Percentiles rank a stretch among this genome's conserved stretches.
These are phyloP conservation scores for Euthynnus affinis DNA, from an alignment of 2,797 vertebrate genomes.

Conservation along the genomic window DNA sequence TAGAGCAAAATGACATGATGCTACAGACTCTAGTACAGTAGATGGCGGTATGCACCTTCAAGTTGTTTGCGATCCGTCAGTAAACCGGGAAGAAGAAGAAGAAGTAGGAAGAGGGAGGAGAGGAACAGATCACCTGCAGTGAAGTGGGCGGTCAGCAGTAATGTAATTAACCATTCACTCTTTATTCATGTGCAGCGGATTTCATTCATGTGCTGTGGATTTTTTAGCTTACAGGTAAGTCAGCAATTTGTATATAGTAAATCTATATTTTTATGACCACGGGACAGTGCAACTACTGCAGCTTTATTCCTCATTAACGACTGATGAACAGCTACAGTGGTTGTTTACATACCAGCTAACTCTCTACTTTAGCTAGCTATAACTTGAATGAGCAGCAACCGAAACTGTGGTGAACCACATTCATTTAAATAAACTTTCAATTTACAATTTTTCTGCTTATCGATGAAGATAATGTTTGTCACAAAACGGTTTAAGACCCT, in stretches of 20 bases:
- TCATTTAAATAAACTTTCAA: not conserved
- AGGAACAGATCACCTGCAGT: slow-evolving; percentile 8
- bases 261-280: not conserved
- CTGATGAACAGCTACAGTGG: not conserved
- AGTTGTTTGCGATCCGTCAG: too few species aligned
- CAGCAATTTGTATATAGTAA: not conserved
- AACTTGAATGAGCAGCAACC: slow-evolving; percentile 10
- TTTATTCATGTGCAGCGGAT: not conserved
- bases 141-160: not conserved
- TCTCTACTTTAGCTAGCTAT: slow-evolving; percentile 32
- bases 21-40: too few species aligned
- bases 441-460: not conserved
- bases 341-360: not conserved
- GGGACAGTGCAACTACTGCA: accelerated
- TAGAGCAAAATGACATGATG: too few species aligned
- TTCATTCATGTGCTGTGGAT: not conserved
- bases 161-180: slow-evolving; percentile 66
- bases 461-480: not conserved
- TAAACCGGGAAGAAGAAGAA: too few species aligned
- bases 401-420: not conserved
- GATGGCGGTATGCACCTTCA: too few species aligned
- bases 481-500: not conserved
- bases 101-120: too few species aligned
- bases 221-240: slow-evolving; percentile 36
- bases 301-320: not conserved